Conservation (phyloP, 1,140 invertebrate species). For the Dendroctonus valens region DNA sequence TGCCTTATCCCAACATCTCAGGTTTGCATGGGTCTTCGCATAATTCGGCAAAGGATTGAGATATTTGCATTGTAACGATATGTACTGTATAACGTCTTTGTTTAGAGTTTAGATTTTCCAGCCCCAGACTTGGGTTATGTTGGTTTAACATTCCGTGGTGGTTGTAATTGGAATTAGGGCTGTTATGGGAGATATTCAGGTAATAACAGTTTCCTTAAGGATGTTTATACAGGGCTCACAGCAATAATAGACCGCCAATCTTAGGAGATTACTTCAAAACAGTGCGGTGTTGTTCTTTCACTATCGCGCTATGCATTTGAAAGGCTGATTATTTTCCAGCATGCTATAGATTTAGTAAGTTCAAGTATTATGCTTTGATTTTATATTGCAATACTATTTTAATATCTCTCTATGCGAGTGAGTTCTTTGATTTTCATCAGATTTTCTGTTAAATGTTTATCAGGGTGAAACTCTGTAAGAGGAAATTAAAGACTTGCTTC, state of each 20-base stretch:
- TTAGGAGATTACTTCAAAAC: constrained; percentile 37
- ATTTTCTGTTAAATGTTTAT: too few species aligned
- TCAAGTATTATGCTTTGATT: too few species aligned
- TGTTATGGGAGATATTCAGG: constrained; percentile 40
- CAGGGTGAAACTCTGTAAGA: too few species aligned
- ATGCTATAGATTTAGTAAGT: too few species aligned
- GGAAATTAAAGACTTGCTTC: too few species aligned
- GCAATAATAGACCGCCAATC: constrained; percentile 35
- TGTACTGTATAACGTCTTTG: constrained; percentile 35
- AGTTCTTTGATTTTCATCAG: too few species aligned
- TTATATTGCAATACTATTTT: too few species aligned
- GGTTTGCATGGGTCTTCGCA: constrained; percentile 1
- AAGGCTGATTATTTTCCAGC: constrained; percentile 21
- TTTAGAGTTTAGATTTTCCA: constrained; percentile 37
- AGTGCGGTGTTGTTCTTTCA: constrained; percentile 32
- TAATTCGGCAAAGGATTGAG: constrained; percentile 36
- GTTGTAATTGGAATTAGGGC: constrained; percentile 40
- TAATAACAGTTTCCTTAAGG: constrained; percentile 41
- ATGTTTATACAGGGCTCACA: constrained; percentile 32
- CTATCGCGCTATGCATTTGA: constrained; percentile 21
- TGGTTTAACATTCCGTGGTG: constrained; percentile 36
- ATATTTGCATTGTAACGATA: constrained; percentile 38
- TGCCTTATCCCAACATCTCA: constrained; percentile 10
- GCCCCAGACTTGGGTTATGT: constrained; percentile 35
- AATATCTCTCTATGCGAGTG: too few species aligned